Evolutionary conservation across 2,113 vertebrate species (phyloP).

Genomic region (Nothobranchius kuhntae): DNA sequence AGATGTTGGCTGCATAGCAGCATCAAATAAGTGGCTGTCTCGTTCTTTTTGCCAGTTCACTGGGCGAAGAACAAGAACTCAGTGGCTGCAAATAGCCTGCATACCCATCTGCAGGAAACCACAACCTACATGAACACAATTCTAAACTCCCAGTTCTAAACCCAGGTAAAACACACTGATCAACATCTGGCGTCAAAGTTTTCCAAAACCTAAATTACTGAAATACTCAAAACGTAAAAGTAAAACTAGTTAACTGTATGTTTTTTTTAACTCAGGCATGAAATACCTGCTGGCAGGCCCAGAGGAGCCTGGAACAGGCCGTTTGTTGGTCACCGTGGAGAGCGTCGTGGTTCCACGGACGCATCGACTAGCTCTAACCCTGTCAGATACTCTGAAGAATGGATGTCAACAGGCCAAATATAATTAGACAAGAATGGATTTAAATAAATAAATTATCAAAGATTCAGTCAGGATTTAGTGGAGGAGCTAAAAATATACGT

Average conservation of each 20-base stretch:
- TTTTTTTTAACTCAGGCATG: constrained; percentile 69
- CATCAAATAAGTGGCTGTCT: constrained; percentile 56
- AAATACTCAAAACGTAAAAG: background rate
- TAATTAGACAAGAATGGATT: background rate
- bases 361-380: constrained; percentile 67
- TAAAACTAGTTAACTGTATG: background rate
- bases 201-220: background rate
- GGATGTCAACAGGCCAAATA: constrained; percentile 40
- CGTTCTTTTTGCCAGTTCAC: constrained; percentile 47
- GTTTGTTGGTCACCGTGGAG: constrained; percentile 87
- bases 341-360: constrained; percentile 88
- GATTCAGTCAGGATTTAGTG: too few species aligned
- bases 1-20: constrained; percentile 64
- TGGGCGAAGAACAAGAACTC: constrained; percentile 72
- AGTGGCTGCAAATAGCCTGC: constrained; percentile 39
- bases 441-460: background rate
- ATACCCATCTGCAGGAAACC: constrained; percentile 44
- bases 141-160: constrained; percentile 81
- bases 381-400: constrained; percentile 65
- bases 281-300: constrained; percentile 88
- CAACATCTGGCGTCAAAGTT: background rate
- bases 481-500: too few species aligned
- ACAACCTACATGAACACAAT: constrained; percentile 21
- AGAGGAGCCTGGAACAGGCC: constrained; percentile 80
- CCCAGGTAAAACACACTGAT: constrained; percentile 75